phyloP scores from a whole-genome alignment of 2,113 vertebrate genomes.

The Danionella cerebrum region DNA sequence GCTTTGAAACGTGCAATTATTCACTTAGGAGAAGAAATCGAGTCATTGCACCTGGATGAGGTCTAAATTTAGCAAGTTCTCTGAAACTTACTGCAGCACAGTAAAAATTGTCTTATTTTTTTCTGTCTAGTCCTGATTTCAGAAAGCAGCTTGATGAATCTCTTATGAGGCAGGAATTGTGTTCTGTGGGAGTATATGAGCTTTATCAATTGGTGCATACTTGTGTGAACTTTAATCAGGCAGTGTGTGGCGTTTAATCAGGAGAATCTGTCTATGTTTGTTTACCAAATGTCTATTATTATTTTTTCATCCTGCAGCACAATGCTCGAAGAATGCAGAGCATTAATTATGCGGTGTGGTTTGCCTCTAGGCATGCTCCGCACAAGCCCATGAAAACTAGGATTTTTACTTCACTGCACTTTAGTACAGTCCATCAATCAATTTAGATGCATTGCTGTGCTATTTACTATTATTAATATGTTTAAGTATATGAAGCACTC shows the following conservation, averaged over 20 bases:
- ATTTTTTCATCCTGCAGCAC: neutral
- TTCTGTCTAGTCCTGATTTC: neutral
- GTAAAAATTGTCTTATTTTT: conserved; percentile 39
- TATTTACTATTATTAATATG: neutral
- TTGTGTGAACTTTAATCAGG: neutral
- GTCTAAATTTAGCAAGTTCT: conserved; percentile 42
- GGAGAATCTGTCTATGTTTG: neutral
- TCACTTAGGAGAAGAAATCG: too few species aligned
- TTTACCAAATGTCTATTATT: neutral
- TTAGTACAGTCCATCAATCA: neutral
- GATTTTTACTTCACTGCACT: neutral
- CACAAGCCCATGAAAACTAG: neutral
- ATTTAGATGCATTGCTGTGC: neutral
- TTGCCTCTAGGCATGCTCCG: neutral
- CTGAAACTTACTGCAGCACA: conserved; percentile 20
- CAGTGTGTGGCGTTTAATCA: neutral
- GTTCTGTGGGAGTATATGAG: neutral
- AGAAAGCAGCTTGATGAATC: neutral
- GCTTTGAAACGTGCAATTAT: too few species aligned
- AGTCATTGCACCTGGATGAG: conserved; percentile 22
- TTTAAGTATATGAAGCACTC: neutral
- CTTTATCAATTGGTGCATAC: neutral
- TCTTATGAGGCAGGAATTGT: neutral
- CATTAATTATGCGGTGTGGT: neutral
- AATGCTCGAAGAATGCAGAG: neutral